Evolutionary conservation across 2,797 vertebrate genomes (phyloP), one percentile per base, ranked within the genome.

Genomic region (Pipistrellus nathusii): DNA sequence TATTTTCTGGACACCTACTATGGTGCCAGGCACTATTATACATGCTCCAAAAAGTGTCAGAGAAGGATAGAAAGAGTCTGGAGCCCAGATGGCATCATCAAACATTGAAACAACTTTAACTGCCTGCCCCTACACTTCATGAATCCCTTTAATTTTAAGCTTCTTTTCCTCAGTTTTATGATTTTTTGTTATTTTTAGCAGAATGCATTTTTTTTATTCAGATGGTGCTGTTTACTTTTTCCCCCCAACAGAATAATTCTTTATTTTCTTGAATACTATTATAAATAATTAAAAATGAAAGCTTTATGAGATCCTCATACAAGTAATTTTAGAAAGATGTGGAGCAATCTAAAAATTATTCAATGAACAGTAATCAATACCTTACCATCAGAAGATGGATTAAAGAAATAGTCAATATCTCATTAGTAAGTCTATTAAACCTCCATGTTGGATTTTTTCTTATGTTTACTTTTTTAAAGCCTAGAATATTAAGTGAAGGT

Each of bases 341-440:
- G 23, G 66, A 95, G 44, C 96, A 97, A 97, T 97, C 73, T 76
- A 55, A 85, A 89, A 97, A 96, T 96, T 97, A 97, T 91, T 97
- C 91, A 95, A 90, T 92, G 90, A 97, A 95, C 41, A 97, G 76
- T 93, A 98, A 97, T 95, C 96, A 98, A 94, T 95, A 96, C 59
- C 32, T 96, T 97, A 95, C 77, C 46, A 89, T 88, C 41, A 91
- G 78, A 96, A 97, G 95, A 97, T 81, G 55, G 88, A 98, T 97
- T 92, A 94, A 98, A 97, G 96, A 78, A 97, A 91, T 57, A 97
- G 96, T 98, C 97, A 98, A 98, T 98, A 98, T 27, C 64, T 78
- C 94, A 98, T 97, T 98, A 98, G 92, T 64, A 96, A 97, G 90
- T 95, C 90, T 96, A 97, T 98, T 98, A 97, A 88, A 96, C 97